Evolutionary conservation across 2,797 vertebrate genomes (phyloP).

Genomic region (Phoeniculus purpureus): DNA sequence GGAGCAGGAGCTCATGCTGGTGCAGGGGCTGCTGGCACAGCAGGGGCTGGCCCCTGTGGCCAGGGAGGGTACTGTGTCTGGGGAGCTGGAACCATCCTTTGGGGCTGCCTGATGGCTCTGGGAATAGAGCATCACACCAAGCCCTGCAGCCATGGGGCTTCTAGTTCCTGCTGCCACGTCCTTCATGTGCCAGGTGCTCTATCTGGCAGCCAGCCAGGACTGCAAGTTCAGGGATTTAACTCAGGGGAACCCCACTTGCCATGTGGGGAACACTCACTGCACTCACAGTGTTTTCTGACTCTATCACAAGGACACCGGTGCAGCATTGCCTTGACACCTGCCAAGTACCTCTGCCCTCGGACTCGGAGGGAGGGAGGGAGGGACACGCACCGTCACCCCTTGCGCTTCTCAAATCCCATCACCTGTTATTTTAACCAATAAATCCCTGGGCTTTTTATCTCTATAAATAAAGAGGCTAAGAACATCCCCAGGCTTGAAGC

Average conservation of each 20-base stretch:
- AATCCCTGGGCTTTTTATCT: not conserved
- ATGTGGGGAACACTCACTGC: accelerated
- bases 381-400: accelerated
- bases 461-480: constrained; percentile 50
- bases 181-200: not conserved
- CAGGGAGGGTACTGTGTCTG: not conserved
- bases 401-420: not conserved
- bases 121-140: accelerated
- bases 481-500: not conserved
- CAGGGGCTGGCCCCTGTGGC: not conserved
- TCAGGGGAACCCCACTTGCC: not conserved
- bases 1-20: not conserved
- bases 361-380: not conserved
- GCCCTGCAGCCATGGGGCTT: not conserved
- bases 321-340: not conserved
- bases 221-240: not conserved
- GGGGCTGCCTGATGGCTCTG: not conserved
- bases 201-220: not conserved
- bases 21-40: constrained; percentile 16
- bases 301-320: not conserved
- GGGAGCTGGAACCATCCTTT: accelerated
- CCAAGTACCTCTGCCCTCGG: not conserved
- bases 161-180: accelerated
- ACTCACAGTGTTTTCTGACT: not conserved
- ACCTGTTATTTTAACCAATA: not conserved